These are phyloP conservation scores for Microchirus variegatus DNA, from an alignment of 2,797 vertebrate species.

Conservation along the genomic window DNA sequence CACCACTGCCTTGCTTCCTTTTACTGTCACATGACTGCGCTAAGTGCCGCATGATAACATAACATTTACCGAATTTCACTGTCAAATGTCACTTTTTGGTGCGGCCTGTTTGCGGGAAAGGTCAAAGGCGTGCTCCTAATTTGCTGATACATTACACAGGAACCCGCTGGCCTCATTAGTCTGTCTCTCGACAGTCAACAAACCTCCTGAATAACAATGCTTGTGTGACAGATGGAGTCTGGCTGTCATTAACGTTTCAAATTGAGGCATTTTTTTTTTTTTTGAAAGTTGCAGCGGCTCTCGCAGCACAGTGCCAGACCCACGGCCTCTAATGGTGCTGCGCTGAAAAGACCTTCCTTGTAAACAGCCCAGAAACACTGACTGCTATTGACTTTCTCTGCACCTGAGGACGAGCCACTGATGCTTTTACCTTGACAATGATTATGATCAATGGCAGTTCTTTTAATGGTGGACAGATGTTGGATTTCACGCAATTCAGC, in stretches of 20 bases:
- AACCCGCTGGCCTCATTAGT: conserved; percentile 35
- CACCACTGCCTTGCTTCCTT: neutral
- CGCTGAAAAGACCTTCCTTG: conserved; percentile 5
- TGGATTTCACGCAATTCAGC: neutral
- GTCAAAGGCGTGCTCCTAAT: conserved; percentile 28
- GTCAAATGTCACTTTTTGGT: conserved; percentile 17
- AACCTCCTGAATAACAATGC: conserved; percentile 30
- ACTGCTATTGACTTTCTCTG: conserved; percentile 16
- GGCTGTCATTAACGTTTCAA: conserved; percentile 56
- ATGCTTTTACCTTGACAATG: conserved; percentile 7
- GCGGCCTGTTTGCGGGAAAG: conserved; percentile 6
- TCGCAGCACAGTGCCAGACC: conserved; percentile 20
- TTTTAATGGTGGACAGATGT: neutral
- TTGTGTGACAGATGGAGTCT: conserved; percentile 45
- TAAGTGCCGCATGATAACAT: conserved; percentile 26
- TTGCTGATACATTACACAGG: conserved; percentile 28
- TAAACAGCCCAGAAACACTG: conserved; percentile 24
- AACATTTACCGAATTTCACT: conserved; percentile 1
- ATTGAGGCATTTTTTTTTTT: conserved; percentile 20
- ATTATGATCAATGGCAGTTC: neutral
- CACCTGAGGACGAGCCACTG: conserved; percentile 7
- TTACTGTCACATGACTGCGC: conserved; percentile 1
- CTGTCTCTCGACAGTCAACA: conserved; percentile 18
- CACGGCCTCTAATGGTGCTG: conserved; percentile 11
- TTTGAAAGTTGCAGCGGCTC: conserved; percentile 41